Conservation (phyloP, 2,888 invertebrate genomes). For the Acanthosepion esculentum region DNA sequence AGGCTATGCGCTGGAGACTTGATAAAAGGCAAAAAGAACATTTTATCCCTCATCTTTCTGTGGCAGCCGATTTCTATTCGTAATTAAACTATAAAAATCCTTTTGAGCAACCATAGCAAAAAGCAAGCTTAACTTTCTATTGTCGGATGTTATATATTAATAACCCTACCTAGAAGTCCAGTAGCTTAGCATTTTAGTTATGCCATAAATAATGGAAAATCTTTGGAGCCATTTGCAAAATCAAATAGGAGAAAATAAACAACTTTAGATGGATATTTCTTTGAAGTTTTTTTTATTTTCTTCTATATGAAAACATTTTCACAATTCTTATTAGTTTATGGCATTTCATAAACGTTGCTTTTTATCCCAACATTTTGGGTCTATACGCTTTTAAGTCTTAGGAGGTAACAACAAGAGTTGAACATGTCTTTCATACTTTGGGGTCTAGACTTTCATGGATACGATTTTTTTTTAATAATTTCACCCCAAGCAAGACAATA, state of each 20-base stretch:
- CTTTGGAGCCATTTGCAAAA: neutral
- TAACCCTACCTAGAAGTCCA: neutral
- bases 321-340: too few relatives aligned
- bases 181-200: neutral
- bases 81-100: slow-evolving; percentile 7
- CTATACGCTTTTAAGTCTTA: too few relatives aligned
- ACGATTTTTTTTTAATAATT: too few relatives aligned
- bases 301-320: neutral
- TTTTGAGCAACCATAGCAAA: neutral
- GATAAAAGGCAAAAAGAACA: neutral
- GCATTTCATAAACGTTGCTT: too few relatives aligned
- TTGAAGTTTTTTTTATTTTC: neutral
- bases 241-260: neutral
- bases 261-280: neutral
- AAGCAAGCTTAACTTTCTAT: neutral
- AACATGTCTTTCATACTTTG: too few relatives aligned
- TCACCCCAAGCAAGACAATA: too few relatives aligned
- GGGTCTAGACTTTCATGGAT: too few relatives aligned
- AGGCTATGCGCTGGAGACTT: neutral
- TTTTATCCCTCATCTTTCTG: neutral
- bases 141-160: neutral
- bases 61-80: neutral
- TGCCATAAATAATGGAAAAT: neutral
- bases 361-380: too few relatives aligned
- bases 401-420: too few relatives aligned